Evolutionary conservation across 2,113 vertebrate genomes (phyloP), one percentile per base, ranked within the genome.

Genomic region (Tonatia bakeri): DNA sequence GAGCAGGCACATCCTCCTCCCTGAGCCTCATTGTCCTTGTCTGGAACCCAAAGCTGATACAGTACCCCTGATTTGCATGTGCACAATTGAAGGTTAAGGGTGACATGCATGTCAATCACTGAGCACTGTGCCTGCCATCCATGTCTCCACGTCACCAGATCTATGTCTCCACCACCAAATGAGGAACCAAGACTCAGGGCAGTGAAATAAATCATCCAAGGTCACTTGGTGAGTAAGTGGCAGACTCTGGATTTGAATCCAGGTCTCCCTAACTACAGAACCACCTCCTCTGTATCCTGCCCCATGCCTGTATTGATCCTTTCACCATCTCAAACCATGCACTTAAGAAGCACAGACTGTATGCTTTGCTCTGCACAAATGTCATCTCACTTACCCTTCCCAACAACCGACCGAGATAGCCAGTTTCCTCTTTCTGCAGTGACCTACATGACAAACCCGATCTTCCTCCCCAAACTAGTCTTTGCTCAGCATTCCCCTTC

Each of bases 51-150:
- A 36, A 50, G 31, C 47, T 17, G 31, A 26, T 12, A 10, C 0
- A 47, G 84, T 9, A 22, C 4, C 36, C 67, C 3, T 59, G 26
- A 7, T 45, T 54, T 28, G 1, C 40, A 16, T 40, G 43, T 28
- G 31, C n/a, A 45, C 19, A 0, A 5, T 0, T 4, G 13, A 95
- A 5, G 43, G 61, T n/a, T 40, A 7, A 0, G 31, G 10, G 12
- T 33, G 17, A 56, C 1, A 5, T 4, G 2, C 24, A 3, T 15
- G 45, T 10, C 56, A 11, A 0, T 20, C 56, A 4, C 15, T 26
- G 54, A 36, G 31, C 9, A n/a, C 2, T 0, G 2, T 33, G 19
- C 16, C 77, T n/a, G 28, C 4, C 26, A 16, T 38, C 33, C 75
- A 13, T 13, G 69, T 38, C 81, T 87, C 38, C 7, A 3, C 2